A percentile compares a stretch with the other conserved stretches of the same genome.
These are phyloP conservation scores for Caerostris darwini DNA, from an alignment of 1,140 invertebrate genomes.

Conservation along the genomic window DNA sequence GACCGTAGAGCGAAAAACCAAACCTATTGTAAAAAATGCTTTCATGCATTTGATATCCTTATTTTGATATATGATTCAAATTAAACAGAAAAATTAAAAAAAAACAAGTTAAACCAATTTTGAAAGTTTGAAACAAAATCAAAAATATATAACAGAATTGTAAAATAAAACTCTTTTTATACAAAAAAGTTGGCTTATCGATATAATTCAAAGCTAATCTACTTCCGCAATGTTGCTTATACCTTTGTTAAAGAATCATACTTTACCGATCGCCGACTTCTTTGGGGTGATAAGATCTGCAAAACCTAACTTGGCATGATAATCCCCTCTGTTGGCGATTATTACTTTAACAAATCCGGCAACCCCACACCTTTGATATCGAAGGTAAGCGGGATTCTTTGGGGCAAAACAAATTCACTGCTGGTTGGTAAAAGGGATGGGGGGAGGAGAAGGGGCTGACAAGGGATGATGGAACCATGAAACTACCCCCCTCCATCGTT, in stretches of 20 bases:
- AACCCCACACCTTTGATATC: constrained; percentile 48
- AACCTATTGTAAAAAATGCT: too few relatives aligned
- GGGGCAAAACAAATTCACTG: constrained; percentile 55
- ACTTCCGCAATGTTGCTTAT: too few relatives aligned
- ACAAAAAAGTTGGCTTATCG: too few relatives aligned
- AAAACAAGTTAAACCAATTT: too few relatives aligned
- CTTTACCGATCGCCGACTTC: background rate
- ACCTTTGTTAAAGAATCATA: background rate
- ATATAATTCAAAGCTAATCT: too few relatives aligned
- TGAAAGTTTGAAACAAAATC: too few relatives aligned
- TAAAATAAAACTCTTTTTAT: too few relatives aligned
- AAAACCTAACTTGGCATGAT: constrained; percentile 2
- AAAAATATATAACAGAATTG: too few relatives aligned
- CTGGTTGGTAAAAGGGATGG: background rate
- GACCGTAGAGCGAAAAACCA: too few relatives aligned
- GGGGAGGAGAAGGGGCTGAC: background rate
- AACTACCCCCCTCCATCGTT: background rate
- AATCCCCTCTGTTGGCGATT: constrained; percentile 4
- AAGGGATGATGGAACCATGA: background rate
- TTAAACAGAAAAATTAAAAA: too few relatives aligned
- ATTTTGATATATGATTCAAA: too few relatives aligned
- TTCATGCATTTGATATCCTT: too few relatives aligned
- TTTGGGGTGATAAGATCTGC: background rate
- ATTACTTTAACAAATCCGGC: background rate
- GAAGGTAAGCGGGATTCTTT: constrained; percentile 35